A percentile compares a stretch with the other conserved stretches of the same genome.
These are phyloP conservation scores for Tetramorium parvispinum DNA, from an alignment of 1,140 invertebrate genomes.

Conservation along the genomic window DNA sequence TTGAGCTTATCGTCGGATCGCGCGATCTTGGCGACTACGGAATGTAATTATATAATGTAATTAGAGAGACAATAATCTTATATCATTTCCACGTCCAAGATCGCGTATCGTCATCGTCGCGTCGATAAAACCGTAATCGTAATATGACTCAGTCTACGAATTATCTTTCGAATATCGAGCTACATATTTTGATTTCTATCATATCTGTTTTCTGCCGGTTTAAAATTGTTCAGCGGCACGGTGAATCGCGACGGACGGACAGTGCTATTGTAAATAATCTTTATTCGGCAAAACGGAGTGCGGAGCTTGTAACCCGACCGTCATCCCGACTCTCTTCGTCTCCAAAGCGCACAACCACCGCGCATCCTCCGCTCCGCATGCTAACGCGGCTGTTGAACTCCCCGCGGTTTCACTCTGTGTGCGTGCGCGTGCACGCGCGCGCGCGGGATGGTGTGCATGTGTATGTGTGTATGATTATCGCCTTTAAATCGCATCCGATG, in stretches of 20 bases:
- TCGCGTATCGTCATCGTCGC: background rate
- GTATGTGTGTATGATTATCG: background rate
- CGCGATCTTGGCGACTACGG: background rate
- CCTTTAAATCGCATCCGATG: constrained; percentile 13
- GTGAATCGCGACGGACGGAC: too few species aligned
- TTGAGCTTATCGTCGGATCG: too few species aligned
- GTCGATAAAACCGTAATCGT: constrained; percentile 17
- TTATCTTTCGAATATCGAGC: constrained; percentile 7
- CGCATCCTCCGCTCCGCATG: constrained; percentile 48
- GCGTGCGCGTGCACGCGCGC: background rate
- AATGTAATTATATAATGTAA: background rate
- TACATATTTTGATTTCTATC: background rate
- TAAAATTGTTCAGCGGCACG: background rate
- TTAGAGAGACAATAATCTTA: background rate
- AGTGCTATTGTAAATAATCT: background rate
- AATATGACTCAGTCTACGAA: background rate
- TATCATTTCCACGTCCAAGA: background rate
- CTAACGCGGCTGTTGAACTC: constrained; percentile 60
- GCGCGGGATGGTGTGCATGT: too few species aligned
- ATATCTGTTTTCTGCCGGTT: background rate
- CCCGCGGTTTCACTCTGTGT: background rate
- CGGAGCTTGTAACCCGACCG: background rate
- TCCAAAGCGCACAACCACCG: constrained; percentile 34
- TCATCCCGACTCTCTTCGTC: constrained; percentile 24
- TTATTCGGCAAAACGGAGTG: constrained; percentile 19